A percentile compares a stretch with the other conserved stretches of the same genome.
These are phyloP conservation scores for Priocnemis perturbator DNA, from an alignment of 2,888 invertebrate species.

Conservation along the genomic window DNA sequence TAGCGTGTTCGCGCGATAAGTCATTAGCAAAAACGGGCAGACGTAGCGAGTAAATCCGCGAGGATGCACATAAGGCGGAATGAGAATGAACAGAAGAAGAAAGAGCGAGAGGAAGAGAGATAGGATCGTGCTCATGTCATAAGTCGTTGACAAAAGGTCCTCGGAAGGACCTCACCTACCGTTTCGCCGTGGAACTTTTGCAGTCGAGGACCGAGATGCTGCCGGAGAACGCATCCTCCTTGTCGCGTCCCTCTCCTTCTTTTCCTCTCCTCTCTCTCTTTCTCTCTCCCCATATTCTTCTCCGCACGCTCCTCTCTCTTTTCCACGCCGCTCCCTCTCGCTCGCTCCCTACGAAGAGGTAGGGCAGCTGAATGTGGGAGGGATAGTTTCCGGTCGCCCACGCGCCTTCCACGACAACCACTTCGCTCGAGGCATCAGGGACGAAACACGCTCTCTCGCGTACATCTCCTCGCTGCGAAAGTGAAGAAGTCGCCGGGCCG, in stretches of 20 bases:
- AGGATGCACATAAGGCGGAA: neutral
- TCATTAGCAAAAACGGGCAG: too few species aligned
- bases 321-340: constrained; percentile 28
- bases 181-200: constrained; percentile 30
- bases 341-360: constrained; percentile 52
- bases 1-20: too few species aligned
- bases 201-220: constrained; percentile 22
- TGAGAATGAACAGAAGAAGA: neutral
- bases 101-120: neutral
- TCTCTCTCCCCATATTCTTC: neutral
- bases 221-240: constrained; percentile 30
- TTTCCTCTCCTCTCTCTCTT: neutral
- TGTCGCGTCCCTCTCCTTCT: neutral
- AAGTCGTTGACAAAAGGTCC: constrained; percentile 21
- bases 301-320: neutral
- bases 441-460: constrained; percentile 55
- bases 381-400: constrained; percentile 77
- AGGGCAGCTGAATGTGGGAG: constrained; percentile 75
- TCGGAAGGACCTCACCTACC: constrained; percentile 20
- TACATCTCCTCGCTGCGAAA: constrained; percentile 52
- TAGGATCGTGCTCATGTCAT: constrained; percentile 7
- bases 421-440: constrained; percentile 61
- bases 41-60: neutral
- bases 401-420: constrained; percentile 63
- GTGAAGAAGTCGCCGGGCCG: constrained; percentile 47